Conservation (phyloP, 2,888 invertebrate species). For the Microplitis manilae region DNA sequence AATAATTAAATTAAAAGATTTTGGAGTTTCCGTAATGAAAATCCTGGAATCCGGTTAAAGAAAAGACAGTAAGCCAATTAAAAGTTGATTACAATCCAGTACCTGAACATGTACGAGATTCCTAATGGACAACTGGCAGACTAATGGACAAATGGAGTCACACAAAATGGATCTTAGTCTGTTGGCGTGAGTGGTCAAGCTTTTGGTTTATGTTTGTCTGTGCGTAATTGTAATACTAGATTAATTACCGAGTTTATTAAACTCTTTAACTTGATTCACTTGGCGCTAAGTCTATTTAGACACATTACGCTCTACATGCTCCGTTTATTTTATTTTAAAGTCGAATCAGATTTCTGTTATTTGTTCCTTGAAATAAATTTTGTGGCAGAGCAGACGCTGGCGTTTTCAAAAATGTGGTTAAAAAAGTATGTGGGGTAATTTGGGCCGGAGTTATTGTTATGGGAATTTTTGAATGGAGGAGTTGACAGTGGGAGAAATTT, state of each 20-base stretch:
- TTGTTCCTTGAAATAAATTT: too few species aligned
- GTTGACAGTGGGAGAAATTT: too few species aligned
- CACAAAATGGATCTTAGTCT: neutral
- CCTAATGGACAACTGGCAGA: conserved; percentile 10
- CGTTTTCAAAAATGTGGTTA: too few species aligned
- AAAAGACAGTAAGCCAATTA: neutral
- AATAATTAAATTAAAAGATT: too few species aligned
- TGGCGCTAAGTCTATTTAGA: neutral
- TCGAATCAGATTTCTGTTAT: too few species aligned
- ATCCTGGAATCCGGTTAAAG: neutral
- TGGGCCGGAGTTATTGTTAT: too few species aligned
- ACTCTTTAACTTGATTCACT: neutral
- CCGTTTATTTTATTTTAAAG: too few species aligned
- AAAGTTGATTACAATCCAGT: neutral
- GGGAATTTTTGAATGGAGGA: too few species aligned
- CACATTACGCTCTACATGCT: too few species aligned
- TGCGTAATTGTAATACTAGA: neutral
- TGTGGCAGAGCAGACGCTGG: too few species aligned
- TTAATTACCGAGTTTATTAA: neutral
- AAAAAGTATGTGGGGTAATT: too few species aligned
- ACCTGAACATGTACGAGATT: conserved; percentile 23
- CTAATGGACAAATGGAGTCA: neutral
- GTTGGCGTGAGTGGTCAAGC: neutral
- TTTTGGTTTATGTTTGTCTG: neutral
- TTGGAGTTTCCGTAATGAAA: neutral